Base-by-base conservation (phyloP, 2,888 invertebrate species). In the Euphydryas editha region DNA sequence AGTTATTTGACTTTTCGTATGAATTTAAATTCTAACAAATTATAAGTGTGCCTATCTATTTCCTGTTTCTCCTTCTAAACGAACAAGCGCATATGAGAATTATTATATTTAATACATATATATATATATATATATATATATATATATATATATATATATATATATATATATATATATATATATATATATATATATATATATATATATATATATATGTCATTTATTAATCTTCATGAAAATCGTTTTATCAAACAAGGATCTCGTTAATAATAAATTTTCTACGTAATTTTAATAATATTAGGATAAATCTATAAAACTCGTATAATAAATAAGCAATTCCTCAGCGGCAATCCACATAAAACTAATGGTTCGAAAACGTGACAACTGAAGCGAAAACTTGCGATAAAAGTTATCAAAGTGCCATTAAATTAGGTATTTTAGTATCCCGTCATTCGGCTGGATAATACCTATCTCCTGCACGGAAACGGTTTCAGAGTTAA, bases 331-430 rank as follows among this genome's bases (percentile, higher is more conserved):
- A 89, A 86, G 83, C 86, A 87, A 87, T 89, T 87, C 80, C 83
- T 85, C 83, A 85, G 81, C 82, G 86, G 85, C 87, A 86, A 90
- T 88, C 85, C 89, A 86, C 88, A 90, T 91, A 87, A 91, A 92
- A 91, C 90, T 90, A 92, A 92, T 92, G 92, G 90, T 81, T 85
- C 73, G 92, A 87, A 87, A 90, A 88, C 87, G 88, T 78, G 86
- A 83, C 89, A 87, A 88, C 83, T 90, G 84, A 89, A 89, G 87
- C 86, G 92, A 86, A 84, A 90, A 89, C 84, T 81, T 81, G 84
- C 86, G 92, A 92, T 92, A 92, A 92, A 91, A 91, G 89, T 91
- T 89, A 91, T 92, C 89, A 91, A 91, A 92, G 81, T 85, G 87
- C 87, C 90, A 86, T 92, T 91, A 91, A 88, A 90, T 89, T 88